Evolutionary conservation across 2,888 invertebrate species (phyloP).

Genomic region (Atethmia centrago): DNA sequence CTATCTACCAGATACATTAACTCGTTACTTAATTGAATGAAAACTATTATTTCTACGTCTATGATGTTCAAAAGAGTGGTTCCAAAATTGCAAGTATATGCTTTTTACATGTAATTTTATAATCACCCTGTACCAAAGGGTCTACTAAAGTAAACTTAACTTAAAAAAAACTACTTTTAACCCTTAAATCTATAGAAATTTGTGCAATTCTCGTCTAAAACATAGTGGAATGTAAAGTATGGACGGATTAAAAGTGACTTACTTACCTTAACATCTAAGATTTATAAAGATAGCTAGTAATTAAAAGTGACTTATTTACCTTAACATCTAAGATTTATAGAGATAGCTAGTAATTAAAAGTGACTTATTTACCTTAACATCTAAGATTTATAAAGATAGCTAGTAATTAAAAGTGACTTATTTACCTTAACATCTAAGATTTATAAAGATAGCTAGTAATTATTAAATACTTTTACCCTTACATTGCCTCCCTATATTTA

Average conservation of each 20-base stretch:
- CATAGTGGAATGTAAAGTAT: slow-evolving; percentile 84
- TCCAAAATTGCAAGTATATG: slow-evolving; percentile 11
- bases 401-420: slow-evolving; percentile 34
- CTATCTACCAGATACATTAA: slow-evolving; percentile 17
- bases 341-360: neutral
- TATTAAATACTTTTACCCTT: slow-evolving; percentile 7
- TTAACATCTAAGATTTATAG: slow-evolving; percentile 3
- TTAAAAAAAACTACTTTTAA: neutral
- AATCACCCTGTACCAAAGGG: slow-evolving; percentile 1
- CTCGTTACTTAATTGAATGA: neutral
- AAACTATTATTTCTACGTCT: slow-evolving; percentile 17
- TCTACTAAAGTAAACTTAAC: neutral
- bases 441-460: neutral
- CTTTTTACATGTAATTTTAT: slow-evolving; percentile 3
- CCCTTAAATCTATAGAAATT: neutral
- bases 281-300: neutral
- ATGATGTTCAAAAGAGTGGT: slow-evolving; percentile 13
- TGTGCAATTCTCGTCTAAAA: slow-evolving; percentile 24
- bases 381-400: neutral
- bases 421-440: neutral
- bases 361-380: neutral
- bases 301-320: neutral
- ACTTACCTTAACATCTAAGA: neutral
- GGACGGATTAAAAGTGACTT: slow-evolving; percentile 71
- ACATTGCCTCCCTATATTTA: slow-evolving; percentile 26